Conservation (phyloP, 2,113 vertebrate genomes). For the Glaucidium brasilianum region DNA sequence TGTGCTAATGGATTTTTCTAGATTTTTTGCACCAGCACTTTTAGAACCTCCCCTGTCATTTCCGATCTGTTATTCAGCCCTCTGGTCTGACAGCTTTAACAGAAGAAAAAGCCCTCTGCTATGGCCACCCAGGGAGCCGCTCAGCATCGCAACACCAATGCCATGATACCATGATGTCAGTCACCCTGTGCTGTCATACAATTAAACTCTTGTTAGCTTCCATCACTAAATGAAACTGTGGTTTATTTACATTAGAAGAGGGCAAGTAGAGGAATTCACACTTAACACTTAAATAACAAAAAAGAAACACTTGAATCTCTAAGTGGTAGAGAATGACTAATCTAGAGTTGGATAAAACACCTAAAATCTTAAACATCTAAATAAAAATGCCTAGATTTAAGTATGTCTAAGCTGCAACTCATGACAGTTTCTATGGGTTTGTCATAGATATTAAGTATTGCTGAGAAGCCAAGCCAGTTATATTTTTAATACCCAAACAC, state of each 20-base stretch:
- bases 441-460: background rate
- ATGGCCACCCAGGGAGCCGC: accelerated
- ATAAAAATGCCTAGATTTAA: background rate
- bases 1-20: background rate
- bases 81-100: background rate
- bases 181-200: background rate
- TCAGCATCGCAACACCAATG: background rate
- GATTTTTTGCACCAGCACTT: background rate
- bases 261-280: background rate
- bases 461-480: background rate
- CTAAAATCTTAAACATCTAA: background rate
- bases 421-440: background rate
- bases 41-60: background rate
- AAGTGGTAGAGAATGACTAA: background rate
- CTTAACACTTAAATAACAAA: background rate
- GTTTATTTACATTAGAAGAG: background rate
- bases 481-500: background rate
- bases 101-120: background rate
- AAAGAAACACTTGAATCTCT: background rate
- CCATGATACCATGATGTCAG: background rate
- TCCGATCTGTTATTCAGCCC: background rate
- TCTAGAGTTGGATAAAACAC: background rate
- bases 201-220: background rate
- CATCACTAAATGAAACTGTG: background rate
- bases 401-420: background rate